These are phyloP conservation scores for Biston betularia DNA, from an alignment of 2,888 invertebrate genomes.

Conservation along the genomic window DNA sequence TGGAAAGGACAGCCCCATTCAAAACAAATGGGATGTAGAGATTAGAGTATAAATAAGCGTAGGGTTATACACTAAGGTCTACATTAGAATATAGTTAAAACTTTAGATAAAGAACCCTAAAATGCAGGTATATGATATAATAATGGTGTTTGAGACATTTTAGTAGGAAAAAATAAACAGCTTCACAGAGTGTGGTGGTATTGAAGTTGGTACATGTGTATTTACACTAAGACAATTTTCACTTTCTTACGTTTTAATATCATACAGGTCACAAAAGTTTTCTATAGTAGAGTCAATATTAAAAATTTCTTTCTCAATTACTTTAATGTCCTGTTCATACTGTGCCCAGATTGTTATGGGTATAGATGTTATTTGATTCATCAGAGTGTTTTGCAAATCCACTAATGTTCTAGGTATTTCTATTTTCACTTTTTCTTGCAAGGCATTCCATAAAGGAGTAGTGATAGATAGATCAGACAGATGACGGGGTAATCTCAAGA, in stretches of 20 bases:
- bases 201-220: too few relatives aligned
- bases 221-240: background rate
- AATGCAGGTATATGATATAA: too few relatives aligned
- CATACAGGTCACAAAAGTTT: conserved; percentile 43
- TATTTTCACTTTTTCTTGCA: conserved; percentile 27
- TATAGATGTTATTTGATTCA: conserved; percentile 18
- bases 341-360: conserved; percentile 13
- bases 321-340: conserved; percentile 42
- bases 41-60: too few relatives aligned
- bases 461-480: conserved; percentile 59
- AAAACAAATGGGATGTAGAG: too few relatives aligned
- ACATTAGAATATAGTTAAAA: too few relatives aligned
- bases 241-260: conserved; percentile 8
- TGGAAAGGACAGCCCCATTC: too few relatives aligned
- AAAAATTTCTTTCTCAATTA: conserved; percentile 52
- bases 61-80: too few relatives aligned
- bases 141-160: too few relatives aligned
- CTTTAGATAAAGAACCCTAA: too few relatives aligned
- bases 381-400: conserved; percentile 22
- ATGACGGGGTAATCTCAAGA: conserved; percentile 58
- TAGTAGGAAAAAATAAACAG: too few relatives aligned
- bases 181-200: too few relatives aligned
- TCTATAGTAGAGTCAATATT: conserved; percentile 52
- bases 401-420: background rate
- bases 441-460: conserved; percentile 56